These are phyloP conservation scores for Pterocles orientalis DNA, from an alignment of 2,113 vertebrate genomes.

Conservation along the genomic window DNA sequence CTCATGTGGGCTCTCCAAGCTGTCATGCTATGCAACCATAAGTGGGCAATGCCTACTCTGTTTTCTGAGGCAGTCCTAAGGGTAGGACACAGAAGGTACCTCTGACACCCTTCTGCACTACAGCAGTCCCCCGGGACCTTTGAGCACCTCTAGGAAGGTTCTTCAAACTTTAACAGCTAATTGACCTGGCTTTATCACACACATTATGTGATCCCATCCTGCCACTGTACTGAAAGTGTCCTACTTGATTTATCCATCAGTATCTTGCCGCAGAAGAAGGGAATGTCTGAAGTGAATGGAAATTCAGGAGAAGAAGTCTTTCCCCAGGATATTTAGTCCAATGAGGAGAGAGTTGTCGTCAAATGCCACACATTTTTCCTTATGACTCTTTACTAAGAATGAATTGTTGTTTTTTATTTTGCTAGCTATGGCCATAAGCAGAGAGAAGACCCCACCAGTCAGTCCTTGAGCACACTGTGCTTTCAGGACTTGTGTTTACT, in stretches of 20 bases:
- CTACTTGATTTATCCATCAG: background rate
- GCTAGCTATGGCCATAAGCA: background rate
- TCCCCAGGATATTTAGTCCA: background rate
- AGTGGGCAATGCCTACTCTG: background rate
- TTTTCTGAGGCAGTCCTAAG: background rate
- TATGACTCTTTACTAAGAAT: background rate
- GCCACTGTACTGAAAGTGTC: background rate
- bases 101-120: background rate
- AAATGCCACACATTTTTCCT: background rate
- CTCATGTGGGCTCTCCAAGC: background rate
- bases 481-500: background rate
- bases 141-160: background rate
- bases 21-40: background rate
- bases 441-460: background rate
- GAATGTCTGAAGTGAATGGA: background rate
- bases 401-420: background rate
- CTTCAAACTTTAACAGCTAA: background rate
- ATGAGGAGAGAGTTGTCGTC: background rate
- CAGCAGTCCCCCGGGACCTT: background rate
- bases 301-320: background rate
- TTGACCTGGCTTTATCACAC: background rate
- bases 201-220: background rate
- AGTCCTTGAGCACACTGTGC: rapidly evolving
- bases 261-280: background rate
- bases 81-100: background rate